phyloP scores from a whole-genome alignment of 2,888 invertebrate species.

The Scaptomyza reducta region DNA sequence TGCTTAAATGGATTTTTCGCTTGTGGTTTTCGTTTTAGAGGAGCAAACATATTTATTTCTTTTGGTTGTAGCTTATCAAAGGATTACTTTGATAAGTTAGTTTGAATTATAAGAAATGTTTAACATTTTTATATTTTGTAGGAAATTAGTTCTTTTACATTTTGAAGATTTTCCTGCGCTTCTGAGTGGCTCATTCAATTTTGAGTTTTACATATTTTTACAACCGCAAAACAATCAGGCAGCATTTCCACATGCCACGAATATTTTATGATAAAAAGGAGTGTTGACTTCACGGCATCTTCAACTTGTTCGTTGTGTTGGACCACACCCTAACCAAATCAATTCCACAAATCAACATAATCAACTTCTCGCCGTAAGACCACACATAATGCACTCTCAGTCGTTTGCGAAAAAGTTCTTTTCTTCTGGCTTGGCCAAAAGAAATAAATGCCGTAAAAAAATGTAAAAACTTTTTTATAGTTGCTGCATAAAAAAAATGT shows the following conservation, averaged over 20 bases:
- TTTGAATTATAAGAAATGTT: neutral
- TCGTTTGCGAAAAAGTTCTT: constrained; percentile 53
- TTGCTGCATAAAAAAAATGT: constrained; percentile 70
- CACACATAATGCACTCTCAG: constrained; percentile 73
- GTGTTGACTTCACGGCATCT: constrained; percentile 25
- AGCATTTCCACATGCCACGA: constrained; percentile 51
- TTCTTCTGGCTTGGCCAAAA: constrained; percentile 51
- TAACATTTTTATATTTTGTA: neutral
- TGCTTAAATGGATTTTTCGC: neutral
- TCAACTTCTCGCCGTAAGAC: constrained; percentile 74
- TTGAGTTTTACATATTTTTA: constrained; percentile 53
- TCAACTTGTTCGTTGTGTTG: neutral
- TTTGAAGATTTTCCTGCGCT: neutral
- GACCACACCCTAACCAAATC: constrained; percentile 48
- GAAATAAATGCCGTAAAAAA: constrained; percentile 73
- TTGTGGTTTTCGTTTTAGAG: neutral
- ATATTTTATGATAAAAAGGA: constrained; percentile 60
- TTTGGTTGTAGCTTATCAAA: neutral
- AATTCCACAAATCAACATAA: constrained; percentile 81
- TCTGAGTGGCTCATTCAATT: constrained; percentile 35
- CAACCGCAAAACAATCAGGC: constrained; percentile 54
- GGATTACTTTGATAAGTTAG: neutral
- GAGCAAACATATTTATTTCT: neutral
- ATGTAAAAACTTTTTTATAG: constrained; percentile 80
- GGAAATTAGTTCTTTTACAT: neutral